Conservation (phyloP, 2,797 vertebrate species). For the Cyclura pinguis region DNA sequence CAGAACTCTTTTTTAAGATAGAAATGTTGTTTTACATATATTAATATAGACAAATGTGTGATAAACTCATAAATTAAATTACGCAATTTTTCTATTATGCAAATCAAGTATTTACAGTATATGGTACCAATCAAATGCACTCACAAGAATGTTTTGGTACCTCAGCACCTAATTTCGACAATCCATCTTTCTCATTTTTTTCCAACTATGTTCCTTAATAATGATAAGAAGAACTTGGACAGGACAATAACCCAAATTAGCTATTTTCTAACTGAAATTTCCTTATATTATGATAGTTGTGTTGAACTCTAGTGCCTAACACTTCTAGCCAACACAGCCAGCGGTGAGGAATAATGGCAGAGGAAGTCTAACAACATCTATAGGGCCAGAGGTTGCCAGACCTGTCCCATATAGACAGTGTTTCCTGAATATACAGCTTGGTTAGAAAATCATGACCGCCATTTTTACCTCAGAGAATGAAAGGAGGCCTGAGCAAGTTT, state of each 20-base stretch:
- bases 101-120: background rate
- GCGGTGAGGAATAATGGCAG: background rate
- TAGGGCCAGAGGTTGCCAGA: background rate
- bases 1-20: too few relatives aligned
- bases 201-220: background rate
- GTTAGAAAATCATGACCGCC: fast-evolving
- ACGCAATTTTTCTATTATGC: background rate
- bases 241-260: fast-evolving
- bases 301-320: background rate
- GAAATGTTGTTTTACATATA: too few relatives aligned
- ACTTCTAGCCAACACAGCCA: background rate
- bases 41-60: too few relatives aligned
- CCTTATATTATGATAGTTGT: background rate
- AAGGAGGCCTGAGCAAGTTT: conserved; percentile 41
- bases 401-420: background rate
- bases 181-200: background rate
- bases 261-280: background rate
- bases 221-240: background rate
- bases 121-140: background rate
- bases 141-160: background rate
- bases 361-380: background rate
- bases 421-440: background rate
- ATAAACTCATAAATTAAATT: too few relatives aligned
- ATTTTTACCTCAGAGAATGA: conserved; percentile 61
- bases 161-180: background rate